Conservation (phyloP, 2,113 vertebrate species). For the Ceyx melanurus region DNA sequence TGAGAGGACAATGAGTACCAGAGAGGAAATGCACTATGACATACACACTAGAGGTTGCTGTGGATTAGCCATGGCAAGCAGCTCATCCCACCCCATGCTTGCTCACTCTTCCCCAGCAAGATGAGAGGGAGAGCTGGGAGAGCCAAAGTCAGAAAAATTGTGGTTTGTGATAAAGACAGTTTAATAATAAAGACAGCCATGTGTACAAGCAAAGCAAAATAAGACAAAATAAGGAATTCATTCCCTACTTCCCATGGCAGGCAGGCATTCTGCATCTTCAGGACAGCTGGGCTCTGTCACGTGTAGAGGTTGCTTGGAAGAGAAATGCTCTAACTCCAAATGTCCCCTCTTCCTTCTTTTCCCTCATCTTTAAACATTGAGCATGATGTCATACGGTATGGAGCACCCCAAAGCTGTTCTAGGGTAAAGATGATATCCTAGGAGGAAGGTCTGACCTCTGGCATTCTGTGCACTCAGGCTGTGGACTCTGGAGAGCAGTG, state of each 20-base stretch:
- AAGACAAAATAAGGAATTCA: background rate
- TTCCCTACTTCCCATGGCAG: background rate
- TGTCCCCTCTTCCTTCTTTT: background rate
- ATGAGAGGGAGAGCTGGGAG: background rate
- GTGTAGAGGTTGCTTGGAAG: background rate
- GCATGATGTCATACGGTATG: background rate
- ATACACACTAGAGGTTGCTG: background rate
- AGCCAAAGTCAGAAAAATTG: background rate
- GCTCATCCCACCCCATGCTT: background rate
- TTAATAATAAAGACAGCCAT: background rate
- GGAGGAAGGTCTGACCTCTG: background rate
- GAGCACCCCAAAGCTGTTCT: background rate
- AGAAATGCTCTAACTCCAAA: background rate
- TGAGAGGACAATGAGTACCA: background rate
- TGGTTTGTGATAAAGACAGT: background rate
- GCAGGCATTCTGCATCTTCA: background rate
- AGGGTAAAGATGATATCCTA: background rate
- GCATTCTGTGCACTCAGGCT: background rate
- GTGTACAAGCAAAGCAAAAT: background rate
- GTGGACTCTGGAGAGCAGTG: background rate
- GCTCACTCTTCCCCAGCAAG: rapidly evolving
- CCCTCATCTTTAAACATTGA: background rate
- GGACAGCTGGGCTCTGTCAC: background rate
- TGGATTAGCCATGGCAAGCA: background rate
- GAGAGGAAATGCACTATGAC: background rate